phyloP scores from a whole-genome alignment of 2,797 vertebrate genomes.

The Loris lydekkerianus region DNA sequence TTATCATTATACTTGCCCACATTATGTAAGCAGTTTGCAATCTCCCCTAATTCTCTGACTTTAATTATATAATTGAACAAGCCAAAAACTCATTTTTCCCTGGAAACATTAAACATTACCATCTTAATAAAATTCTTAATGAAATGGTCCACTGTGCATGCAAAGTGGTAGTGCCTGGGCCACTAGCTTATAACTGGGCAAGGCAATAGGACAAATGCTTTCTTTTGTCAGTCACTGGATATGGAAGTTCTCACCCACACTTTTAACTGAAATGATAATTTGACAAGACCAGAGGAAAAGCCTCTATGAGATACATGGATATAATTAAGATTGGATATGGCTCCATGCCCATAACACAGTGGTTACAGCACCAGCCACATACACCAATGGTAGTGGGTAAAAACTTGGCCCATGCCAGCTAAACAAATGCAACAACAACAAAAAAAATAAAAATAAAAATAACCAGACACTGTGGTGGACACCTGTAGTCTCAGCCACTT shows the following conservation, averaged over 20 bases:
- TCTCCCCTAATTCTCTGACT: slow-evolving; percentile 90
- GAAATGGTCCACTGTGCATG: slow-evolving; percentile 90
- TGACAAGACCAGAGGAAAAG: slow-evolving; percentile 29
- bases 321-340: slow-evolving; percentile 44
- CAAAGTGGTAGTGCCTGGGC: slow-evolving; percentile 87
- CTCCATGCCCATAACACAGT: no score
- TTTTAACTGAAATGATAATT: slow-evolving; percentile 64
- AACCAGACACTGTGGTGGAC: no score
- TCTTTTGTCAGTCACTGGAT: slow-evolving; percentile 82
- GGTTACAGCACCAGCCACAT: no score
- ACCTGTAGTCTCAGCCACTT: no score
- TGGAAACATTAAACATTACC: slow-evolving; percentile 93
- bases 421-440: no score
- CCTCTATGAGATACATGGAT: slow-evolving; percentile 59
- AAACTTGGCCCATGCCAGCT: no score
- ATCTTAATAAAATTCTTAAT: slow-evolving; percentile 94
- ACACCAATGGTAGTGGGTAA: no score
- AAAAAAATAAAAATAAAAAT: no score
- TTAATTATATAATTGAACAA: slow-evolving; percentile 92
- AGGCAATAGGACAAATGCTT: slow-evolving; percentile 83
- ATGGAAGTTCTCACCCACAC: slow-evolving; percentile 66
- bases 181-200: slow-evolving; percentile 85
- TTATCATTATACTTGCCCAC: slow-evolving; percentile 89
- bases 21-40: slow-evolving; percentile 91
- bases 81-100: slow-evolving; percentile 91